Evolutionary conservation across 2,888 invertebrate species (phyloP).

Genomic region (Caenorhabditis panamensis): DNA sequence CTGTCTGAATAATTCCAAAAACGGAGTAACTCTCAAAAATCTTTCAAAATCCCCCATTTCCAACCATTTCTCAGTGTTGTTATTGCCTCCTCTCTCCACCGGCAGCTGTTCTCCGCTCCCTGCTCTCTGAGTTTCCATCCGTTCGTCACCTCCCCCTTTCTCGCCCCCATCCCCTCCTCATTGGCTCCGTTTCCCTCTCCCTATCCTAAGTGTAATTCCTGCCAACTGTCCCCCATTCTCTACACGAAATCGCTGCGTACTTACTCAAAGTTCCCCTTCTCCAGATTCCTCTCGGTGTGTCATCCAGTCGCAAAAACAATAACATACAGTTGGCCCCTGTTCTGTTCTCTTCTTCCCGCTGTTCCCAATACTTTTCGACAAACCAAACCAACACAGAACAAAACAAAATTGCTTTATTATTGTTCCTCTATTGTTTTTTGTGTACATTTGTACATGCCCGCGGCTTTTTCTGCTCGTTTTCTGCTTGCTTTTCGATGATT

Average conservation of each 20-base stretch:
- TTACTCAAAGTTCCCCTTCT: neutral
- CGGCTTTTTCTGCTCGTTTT: no score
- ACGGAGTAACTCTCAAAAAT: neutral
- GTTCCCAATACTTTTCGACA: no score
- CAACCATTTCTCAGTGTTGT: slow-evolving; percentile 8
- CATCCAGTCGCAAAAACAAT: slow-evolving; percentile 9
- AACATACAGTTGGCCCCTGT: neutral
- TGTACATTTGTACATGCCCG: no score
- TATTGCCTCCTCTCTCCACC: slow-evolving; percentile 10
- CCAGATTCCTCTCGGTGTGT: slow-evolving; percentile 1
- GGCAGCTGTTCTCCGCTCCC: slow-evolving; percentile 20
- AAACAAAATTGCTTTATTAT: slow-evolving; percentile 27
- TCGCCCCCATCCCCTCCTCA: slow-evolving; percentile 15
- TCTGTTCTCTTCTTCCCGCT: neutral
- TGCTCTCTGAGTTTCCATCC: slow-evolving; percentile 8
- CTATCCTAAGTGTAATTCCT: slow-evolving; percentile 10
- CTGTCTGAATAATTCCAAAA: no score
- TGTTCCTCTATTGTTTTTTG: no score
- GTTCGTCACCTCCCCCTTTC: slow-evolving; percentile 6
- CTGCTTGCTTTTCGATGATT: slow-evolving; percentile 29
- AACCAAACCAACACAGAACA: no score
- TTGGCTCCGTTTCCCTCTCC: slow-evolving; percentile 12
- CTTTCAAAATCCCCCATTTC: neutral
- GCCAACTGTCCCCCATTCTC: slow-evolving; percentile 9
- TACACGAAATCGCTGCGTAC: neutral